Evolutionary conservation across 2,888 invertebrate species (phyloP).

Genomic region (Lasioglossum pauxillum): DNA sequence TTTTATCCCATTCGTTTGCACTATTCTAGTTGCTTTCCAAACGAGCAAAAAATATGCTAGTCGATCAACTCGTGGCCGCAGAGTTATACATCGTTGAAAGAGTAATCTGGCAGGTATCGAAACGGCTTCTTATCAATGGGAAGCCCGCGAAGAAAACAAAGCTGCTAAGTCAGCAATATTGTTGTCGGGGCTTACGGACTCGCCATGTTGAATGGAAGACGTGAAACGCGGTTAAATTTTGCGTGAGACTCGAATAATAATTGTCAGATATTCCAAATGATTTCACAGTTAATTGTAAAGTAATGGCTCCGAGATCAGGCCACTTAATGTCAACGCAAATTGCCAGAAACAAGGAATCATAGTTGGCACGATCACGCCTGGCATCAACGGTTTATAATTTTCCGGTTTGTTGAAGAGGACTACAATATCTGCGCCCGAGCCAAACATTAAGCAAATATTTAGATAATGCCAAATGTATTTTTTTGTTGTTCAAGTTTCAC

Average conservation of each 20-base stretch:
- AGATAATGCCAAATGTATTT: constrained; percentile 34
- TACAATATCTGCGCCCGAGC: constrained; percentile 37
- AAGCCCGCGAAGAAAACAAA: constrained; percentile 34
- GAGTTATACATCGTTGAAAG: constrained; percentile 7
- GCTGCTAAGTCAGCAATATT: constrained; percentile 19
- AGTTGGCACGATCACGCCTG: constrained; percentile 41
- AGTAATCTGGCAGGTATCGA: constrained; percentile 28
- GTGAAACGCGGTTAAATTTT: neutral
- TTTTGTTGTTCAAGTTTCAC: constrained; percentile 14
- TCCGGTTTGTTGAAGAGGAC: constrained; percentile 9
- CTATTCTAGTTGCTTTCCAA: neutral
- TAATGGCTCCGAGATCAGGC: neutral
- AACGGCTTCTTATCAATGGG: constrained; percentile 40
- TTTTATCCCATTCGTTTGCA: neutral
- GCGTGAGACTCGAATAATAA: neutral
- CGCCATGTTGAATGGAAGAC: neutral
- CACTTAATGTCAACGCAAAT: constrained; percentile 1
- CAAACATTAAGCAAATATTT: constrained; percentile 35
- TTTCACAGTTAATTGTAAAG: too few relatives aligned
- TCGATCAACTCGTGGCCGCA: constrained; percentile 1
- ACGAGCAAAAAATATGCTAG: neutral
- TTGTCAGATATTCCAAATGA: neutral
- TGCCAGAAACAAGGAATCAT: constrained; percentile 43
- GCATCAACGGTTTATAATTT: constrained; percentile 20
- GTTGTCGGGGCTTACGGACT: neutral